Evolutionary conservation across 2,113 vertebrate species (phyloP).

Genomic region (Phalacrocorax aristotelis): DNA sequence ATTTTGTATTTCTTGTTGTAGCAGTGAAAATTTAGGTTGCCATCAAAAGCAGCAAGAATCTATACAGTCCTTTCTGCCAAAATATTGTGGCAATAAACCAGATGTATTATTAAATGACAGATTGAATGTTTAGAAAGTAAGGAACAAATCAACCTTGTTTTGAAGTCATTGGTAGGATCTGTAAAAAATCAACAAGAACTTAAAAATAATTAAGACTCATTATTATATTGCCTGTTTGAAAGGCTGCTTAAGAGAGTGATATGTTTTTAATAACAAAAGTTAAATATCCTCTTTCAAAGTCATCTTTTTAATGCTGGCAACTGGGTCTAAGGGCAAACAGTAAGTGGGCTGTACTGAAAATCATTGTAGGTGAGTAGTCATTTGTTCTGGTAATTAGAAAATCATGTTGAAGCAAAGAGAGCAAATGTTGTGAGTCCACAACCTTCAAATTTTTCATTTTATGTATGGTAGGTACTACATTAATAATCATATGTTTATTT

Average conservation of each 20-base stretch:
- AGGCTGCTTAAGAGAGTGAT: not conserved
- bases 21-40: not conserved
- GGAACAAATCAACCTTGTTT: not conserved
- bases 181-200: not conserved
- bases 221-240: not conserved
- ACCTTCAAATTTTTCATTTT: not conserved
- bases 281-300: not conserved
- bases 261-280: not conserved
- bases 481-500: not conserved
- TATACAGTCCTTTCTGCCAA: not conserved
- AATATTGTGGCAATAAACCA: not conserved
- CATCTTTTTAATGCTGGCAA: not conserved
- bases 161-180: not conserved
- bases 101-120: not conserved
- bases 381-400: not conserved
- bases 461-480: not conserved
- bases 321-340: not conserved
- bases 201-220: not conserved
- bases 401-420: not conserved
- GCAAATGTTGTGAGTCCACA: not conserved
- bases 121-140: not conserved
- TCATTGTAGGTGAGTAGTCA: not conserved
- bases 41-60: not conserved
- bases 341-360: not conserved
- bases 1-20: not conserved